Conservation (phyloP, 2,888 invertebrate genomes). For the Agonopterix heracliana region DNA sequence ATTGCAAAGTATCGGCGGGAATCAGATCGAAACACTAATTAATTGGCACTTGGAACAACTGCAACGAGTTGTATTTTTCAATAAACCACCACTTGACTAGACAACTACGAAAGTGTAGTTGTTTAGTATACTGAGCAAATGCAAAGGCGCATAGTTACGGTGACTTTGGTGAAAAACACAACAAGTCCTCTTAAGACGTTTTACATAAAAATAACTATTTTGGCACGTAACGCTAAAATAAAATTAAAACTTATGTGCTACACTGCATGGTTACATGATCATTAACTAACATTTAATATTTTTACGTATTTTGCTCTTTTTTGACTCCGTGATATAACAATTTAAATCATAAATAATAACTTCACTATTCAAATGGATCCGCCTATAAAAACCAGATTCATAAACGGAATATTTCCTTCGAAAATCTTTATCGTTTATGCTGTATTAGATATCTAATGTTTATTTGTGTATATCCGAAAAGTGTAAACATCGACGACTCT, state of each 20-base stretch:
- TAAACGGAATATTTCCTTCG: slow-evolving; percentile 34
- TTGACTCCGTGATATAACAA: background rate
- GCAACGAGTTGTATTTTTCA: no score
- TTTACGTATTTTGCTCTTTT: slow-evolving; percentile 37
- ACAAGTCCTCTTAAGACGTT: background rate
- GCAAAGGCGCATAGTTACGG: background rate
- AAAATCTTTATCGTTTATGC: slow-evolving; percentile 32
- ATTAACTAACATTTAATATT: slow-evolving; percentile 45
- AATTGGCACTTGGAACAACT: no score
- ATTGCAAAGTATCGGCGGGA: no score
- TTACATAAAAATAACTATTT: slow-evolving; percentile 14
- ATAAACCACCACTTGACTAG: no score
- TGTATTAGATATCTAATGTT: slow-evolving; percentile 28
- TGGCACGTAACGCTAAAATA: slow-evolving; percentile 39
- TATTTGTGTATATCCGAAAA: background rate
- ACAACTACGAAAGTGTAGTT: no score
- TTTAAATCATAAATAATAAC: slow-evolving; percentile 12
- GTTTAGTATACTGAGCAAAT: background rate
- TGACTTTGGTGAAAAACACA: background rate
- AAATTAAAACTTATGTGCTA: slow-evolving; percentile 35
- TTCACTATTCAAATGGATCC: slow-evolving; percentile 23
- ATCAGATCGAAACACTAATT: no score
- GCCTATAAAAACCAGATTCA: slow-evolving; percentile 34
- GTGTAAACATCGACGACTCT: background rate
- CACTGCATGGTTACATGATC: slow-evolving; percentile 30